Conservation (phyloP, 37 sponge, comb jelly and placozoan species). For the Spongia lamella region DNA sequence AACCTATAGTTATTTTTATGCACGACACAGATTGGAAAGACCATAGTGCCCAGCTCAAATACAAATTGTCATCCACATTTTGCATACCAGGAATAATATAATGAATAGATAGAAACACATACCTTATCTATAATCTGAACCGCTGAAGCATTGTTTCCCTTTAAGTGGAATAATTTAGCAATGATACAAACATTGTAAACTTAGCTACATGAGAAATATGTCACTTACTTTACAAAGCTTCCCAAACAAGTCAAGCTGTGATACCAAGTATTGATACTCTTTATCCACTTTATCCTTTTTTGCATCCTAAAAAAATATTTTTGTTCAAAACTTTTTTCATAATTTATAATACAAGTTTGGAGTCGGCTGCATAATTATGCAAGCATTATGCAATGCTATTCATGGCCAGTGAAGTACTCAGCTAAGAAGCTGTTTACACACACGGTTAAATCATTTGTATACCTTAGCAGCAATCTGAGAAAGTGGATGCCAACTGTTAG, state of each 20-base stretch:
- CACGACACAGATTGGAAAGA: no score
- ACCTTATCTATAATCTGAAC: conserved; percentile 4
- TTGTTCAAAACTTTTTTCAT: no score
- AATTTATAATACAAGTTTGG: no score
- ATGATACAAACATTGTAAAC: no score
- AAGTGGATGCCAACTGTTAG: not conserved
- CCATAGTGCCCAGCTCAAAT: no score
- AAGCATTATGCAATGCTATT: no score
- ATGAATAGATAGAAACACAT: not conserved
- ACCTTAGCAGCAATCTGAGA: not conserved
- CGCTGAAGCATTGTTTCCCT: conserved; percentile 25
- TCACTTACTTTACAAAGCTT: conserved; percentile 54
- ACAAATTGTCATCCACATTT: conserved; percentile 20
- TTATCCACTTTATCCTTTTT: no score
- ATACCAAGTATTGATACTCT: conserved; percentile 34
- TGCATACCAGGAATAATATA: not conserved
- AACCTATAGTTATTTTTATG: not conserved
- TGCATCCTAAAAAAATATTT: no score
- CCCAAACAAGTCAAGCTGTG: conserved; percentile 65
- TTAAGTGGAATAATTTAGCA: not conserved
- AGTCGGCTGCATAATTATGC: no score
- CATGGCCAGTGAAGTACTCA: no score
- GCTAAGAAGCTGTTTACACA: no score
- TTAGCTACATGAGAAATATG: not conserved
- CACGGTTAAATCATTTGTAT: no score